phyloP scores from a whole-genome alignment of 2,888 invertebrate genomes.

The Colletes collaris region DNA sequence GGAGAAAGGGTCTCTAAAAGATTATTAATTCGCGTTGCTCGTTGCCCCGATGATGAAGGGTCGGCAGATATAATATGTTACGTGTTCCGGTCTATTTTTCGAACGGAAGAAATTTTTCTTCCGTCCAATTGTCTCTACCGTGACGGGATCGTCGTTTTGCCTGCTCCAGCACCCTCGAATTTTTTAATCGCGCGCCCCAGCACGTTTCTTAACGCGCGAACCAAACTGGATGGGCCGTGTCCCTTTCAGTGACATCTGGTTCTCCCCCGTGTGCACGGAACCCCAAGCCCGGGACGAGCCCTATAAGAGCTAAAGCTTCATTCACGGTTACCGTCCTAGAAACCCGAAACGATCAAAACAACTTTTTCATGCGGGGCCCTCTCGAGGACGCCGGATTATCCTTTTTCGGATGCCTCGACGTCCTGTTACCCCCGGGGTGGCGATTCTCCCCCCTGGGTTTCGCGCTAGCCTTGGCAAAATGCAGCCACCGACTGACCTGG shows the following conservation, averaged over 20 bases:
- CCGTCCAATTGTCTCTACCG: constrained; percentile 49
- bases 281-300: constrained; percentile 34
- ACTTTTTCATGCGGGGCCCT: constrained; percentile 76
- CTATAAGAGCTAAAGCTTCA: constrained; percentile 69
- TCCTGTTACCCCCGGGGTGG: constrained; percentile 37
- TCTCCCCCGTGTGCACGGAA: constrained; percentile 42
- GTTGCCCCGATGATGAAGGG: not conserved
- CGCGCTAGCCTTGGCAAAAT: constrained; percentile 61
- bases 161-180: constrained; percentile 32
- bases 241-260: constrained; percentile 70
- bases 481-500: constrained; percentile 75
- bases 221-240: constrained; percentile 52
- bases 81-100: not conserved
- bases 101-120: constrained; percentile 45
- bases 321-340: constrained; percentile 80
- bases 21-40: no score
- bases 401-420: constrained; percentile 61
- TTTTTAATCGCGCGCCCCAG: constrained; percentile 56
- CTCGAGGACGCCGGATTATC: constrained; percentile 75
- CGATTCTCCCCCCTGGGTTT: constrained; percentile 37
- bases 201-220: constrained; percentile 52
- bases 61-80: not conserved
- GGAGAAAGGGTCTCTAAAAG: no score
- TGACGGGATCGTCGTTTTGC: constrained; percentile 14
- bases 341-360: constrained; percentile 82